Percentiles rank a stretch among this genome's conserved stretches.
These are phyloP conservation scores for Temnothorax rugatulus DNA, from an alignment of 2,888 invertebrate genomes.

Conservation along the genomic window DNA sequence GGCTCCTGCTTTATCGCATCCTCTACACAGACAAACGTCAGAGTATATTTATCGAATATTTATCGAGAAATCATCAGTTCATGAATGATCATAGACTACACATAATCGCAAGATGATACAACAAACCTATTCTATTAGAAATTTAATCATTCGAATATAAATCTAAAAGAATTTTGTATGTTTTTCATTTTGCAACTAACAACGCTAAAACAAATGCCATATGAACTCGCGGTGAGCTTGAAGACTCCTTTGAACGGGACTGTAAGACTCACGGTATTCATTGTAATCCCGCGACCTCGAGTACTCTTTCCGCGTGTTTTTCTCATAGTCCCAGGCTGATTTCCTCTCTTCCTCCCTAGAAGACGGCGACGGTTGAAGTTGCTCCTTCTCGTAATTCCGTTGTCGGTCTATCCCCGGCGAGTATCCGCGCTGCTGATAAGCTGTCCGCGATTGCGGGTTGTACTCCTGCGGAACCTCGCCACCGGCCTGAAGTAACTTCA, in stretches of 20 bases:
- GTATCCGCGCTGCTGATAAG: constrained; percentile 70
- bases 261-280: constrained; percentile 74
- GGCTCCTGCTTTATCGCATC: constrained; percentile 78
- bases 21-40: constrained; percentile 66
- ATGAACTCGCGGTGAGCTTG: background rate
- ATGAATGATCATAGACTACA: background rate
- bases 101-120: background rate
- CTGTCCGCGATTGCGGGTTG: constrained; percentile 68
- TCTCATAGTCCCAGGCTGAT: constrained; percentile 78
- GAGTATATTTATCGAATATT: background rate
- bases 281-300: constrained; percentile 68
- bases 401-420: constrained; percentile 72
- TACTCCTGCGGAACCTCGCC: constrained; percentile 77
- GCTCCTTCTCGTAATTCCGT: constrained; percentile 69
- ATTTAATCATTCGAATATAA: background rate
- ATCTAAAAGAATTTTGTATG: background rate
- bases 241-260: constrained; percentile 28
- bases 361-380: constrained; percentile 61
- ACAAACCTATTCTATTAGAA: background rate
- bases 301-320: constrained; percentile 71
- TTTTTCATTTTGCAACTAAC: background rate
- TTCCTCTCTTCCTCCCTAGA: constrained; percentile 77
- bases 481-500: constrained; percentile 75
- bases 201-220: background rate
- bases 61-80: background rate